Base-by-base conservation (phyloP, 92 coral and sea anemone species). In the Plumapathes pennacea region DNA sequence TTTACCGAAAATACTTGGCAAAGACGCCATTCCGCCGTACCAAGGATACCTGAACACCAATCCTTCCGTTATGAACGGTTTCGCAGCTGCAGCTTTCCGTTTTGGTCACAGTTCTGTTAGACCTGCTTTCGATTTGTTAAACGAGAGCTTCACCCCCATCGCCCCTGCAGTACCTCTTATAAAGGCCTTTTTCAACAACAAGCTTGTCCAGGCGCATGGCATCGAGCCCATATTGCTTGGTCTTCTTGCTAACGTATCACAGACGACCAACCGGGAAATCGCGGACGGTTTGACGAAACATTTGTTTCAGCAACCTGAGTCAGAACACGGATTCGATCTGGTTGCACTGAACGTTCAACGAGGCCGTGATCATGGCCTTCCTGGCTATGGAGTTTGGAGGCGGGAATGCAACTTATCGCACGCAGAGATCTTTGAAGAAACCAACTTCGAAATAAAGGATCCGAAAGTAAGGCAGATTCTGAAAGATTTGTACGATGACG, bases 301-400 rank as follows among this genome's bases (percentile, higher is more conserved):
- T 50, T 59, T 92, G 54, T 92, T 92, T 56, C 98, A 92, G 38
- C 98, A 92, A 43, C 98, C 98, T 2, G 96, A 83, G 36, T 88
- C 98, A 24, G 84, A 81, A 9, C 96, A 92, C 43, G 98, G 98
- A 5, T 92, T 92, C 50, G 98, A 92, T 54, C 52, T 92, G 25
- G 96, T 94, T 23, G 96, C 98, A 46, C 76, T 92, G 54, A 92
- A 92, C 61, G 88, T 92, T 25, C 98, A 92, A 39, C 85, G 98
- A 44, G 96, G 98, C 25, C 89, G 98, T 32, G 98, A 92, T 32
- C 98, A 92, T 46, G 98, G 98, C 3, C 67, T 92, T 0, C 96
- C 94, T 2, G 98, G 98, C 12, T 92, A 92, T 69, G 98, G 98
- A 5, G 90, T 76, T 45, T 92, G 98, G 98, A 84, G 98, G 67